A percentile compares a stretch with the other conserved stretches of the same genome.
These are phyloP conservation scores for Gallinago solitaria DNA, from an alignment of 2,797 vertebrate species.

Conservation along the genomic window DNA sequence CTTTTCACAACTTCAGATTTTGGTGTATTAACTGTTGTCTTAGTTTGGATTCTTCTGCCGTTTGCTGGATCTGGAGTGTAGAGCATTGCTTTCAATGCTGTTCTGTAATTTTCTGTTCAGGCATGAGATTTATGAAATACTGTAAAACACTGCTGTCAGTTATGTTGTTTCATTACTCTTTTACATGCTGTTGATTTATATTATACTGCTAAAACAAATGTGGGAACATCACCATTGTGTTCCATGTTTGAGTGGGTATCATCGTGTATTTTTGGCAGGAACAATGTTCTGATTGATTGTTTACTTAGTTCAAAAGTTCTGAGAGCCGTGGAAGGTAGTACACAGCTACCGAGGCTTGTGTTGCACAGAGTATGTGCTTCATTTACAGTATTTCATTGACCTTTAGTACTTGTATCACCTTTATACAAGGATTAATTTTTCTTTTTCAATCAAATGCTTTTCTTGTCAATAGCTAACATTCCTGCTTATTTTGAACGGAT, in stretches of 20 bases:
- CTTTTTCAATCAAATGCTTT: background rate
- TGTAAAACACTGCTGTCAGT: background rate
- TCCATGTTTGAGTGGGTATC: background rate
- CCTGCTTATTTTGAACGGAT: background rate
- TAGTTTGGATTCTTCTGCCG: background rate
- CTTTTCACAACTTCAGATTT: background rate
- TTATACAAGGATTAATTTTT: background rate
- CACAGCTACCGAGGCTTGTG: background rate
- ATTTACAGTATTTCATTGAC: background rate
- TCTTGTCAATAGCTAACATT: background rate
- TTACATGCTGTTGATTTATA: conserved; percentile 17
- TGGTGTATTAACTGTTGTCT: background rate
- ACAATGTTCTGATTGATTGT: background rate
- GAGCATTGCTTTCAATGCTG: background rate
- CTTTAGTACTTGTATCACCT: background rate
- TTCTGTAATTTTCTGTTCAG: conserved; percentile 6
- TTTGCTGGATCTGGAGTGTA: background rate
- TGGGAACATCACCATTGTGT: background rate
- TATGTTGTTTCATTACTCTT: conserved; percentile 26
- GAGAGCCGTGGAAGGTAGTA: background rate
- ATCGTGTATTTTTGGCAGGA: background rate
- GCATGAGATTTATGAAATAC: background rate
- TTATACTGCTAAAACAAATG: conserved; percentile 31
- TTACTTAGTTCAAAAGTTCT: background rate
- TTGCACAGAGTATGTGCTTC: background rate